Conservation (phyloP, 2,113 vertebrate species). For the Chitala chitala region DNA sequence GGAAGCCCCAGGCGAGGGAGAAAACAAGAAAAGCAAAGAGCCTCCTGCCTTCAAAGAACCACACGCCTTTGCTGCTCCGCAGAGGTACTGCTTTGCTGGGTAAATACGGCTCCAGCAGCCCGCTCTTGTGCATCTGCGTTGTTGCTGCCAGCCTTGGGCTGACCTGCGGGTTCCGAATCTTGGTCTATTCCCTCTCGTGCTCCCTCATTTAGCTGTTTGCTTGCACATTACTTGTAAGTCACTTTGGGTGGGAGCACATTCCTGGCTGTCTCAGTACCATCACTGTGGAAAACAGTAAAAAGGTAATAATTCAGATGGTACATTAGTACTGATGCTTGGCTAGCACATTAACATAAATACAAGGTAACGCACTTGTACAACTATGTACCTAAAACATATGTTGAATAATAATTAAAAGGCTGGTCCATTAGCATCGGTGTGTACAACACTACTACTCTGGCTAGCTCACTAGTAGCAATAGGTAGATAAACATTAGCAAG, state of each 20-base stretch:
- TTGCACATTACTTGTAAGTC: background rate
- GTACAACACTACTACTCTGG: background rate
- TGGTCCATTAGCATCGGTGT: background rate
- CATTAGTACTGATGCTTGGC: too few species aligned
- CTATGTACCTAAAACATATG: too few species aligned
- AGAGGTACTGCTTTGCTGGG: constrained; percentile 3
- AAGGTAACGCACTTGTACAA: too few species aligned
- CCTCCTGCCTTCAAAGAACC: constrained; percentile 1
- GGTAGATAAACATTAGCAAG: background rate
- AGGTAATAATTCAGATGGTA: too few species aligned
- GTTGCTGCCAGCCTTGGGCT: background rate
- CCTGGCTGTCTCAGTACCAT: background rate
- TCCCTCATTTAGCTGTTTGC: background rate
- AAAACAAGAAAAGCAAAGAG: background rate
- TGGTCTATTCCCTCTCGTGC: background rate
- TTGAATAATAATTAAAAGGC: background rate
- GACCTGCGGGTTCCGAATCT: background rate
- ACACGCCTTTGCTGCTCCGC: constrained; percentile 1
- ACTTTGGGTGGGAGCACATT: background rate
- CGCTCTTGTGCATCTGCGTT: background rate
- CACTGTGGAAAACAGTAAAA: too few species aligned
- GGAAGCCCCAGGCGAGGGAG: constrained; percentile 2
- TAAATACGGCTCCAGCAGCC: background rate
- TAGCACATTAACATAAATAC: too few species aligned
- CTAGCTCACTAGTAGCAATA: background rate